Evolutionary conservation across 2,797 vertebrate genomes (phyloP).

Genomic region (Gila robusta): DNA sequence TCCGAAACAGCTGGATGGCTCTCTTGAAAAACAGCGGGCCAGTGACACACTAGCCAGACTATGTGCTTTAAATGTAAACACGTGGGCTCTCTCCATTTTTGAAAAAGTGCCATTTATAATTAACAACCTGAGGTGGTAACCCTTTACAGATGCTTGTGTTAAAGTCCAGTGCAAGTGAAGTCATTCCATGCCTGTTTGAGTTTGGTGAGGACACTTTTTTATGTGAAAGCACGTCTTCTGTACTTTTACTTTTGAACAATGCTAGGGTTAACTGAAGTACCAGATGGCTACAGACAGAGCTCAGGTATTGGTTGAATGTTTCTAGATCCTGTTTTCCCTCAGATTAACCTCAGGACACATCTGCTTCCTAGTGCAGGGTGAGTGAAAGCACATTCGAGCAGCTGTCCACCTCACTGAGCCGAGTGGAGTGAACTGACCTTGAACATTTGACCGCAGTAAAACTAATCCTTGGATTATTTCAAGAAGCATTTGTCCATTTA

Average conservation of each 20-base stretch:
- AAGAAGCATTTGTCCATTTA: background rate
- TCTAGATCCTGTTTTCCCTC: conserved; percentile 63
- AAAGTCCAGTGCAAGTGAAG: conserved; percentile 34
- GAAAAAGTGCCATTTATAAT: conserved; percentile 66
- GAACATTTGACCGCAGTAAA: conserved; percentile 18
- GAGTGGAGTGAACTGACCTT: conserved; percentile 34
- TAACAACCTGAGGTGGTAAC: conserved; percentile 67
- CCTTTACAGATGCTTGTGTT: conserved; percentile 69
- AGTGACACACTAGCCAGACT: conserved; percentile 59
- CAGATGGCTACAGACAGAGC: conserved; percentile 69
- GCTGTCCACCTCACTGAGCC: conserved; percentile 24
- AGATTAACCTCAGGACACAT: conserved; percentile 69
- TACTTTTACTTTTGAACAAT: conserved; percentile 21
- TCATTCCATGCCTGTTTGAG: conserved; percentile 45
- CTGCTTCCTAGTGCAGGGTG: conserved; percentile 66
- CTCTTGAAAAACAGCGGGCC: conserved; percentile 43
- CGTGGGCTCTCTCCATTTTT: conserved; percentile 61
- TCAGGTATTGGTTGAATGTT: conserved; percentile 65
- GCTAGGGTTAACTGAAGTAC: conserved; percentile 44
- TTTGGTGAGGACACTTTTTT: conserved; percentile 41
- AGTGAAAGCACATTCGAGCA: conserved; percentile 24
- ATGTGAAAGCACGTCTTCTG: conserved; percentile 51
- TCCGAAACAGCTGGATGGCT: conserved; percentile 75
- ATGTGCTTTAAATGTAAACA: conserved; percentile 71
- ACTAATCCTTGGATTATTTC: conserved; percentile 23